phyloP scores from a whole-genome alignment of 2,888 invertebrate species.

The Lycia hirtaria region DNA sequence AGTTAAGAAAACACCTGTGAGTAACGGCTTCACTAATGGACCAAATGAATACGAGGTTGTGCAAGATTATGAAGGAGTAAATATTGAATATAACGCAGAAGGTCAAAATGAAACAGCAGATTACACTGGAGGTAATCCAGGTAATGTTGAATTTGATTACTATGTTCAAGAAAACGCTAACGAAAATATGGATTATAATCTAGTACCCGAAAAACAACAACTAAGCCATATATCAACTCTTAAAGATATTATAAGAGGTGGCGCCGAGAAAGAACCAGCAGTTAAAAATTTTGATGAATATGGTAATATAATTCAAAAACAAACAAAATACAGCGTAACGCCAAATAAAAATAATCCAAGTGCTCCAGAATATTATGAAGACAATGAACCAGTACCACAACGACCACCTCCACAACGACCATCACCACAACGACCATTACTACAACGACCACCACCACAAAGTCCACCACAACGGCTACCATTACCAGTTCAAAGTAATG shows the following conservation, averaged over 20 bases:
- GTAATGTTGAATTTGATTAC: not conserved
- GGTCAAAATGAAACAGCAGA: not conserved
- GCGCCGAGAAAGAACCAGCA: not conserved
- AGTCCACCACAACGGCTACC: too few relatives aligned
- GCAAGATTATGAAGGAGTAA: not conserved
- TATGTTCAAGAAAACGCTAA: not conserved
- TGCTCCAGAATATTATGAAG: constrained; percentile 15
- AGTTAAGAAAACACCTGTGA: not conserved
- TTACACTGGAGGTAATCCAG: not conserved
- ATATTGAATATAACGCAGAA: not conserved
- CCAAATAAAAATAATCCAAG: not conserved
- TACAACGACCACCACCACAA: too few relatives aligned
- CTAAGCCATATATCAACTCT: not conserved
- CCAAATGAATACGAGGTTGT: not conserved
- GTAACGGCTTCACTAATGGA: not conserved
- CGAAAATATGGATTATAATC: not conserved
- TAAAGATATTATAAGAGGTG: not conserved
- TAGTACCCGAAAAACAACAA: not conserved
- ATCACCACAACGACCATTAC: too few relatives aligned
- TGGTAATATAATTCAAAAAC: not conserved
- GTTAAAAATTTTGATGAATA: not conserved
- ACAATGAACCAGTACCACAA: too few relatives aligned
- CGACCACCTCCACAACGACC: too few relatives aligned
- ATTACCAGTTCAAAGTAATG: not conserved
- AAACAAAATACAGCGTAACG: too few relatives aligned